Evolutionary conservation across 2,888 invertebrate genomes (phyloP).

Genomic region (Pterostichus niger): DNA sequence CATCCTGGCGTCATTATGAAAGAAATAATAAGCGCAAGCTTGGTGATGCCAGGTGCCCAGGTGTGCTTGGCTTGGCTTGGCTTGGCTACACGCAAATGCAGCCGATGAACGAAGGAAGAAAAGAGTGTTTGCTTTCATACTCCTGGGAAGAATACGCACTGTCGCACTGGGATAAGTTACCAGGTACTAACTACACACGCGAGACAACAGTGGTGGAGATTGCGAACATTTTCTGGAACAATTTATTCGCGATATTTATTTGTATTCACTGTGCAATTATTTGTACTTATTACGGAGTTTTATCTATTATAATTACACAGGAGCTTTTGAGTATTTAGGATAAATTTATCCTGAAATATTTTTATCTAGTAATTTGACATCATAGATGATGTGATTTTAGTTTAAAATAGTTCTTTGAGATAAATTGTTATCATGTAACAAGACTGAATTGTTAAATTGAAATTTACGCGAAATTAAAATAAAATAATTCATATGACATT

Average conservation of each 20-base stretch:
- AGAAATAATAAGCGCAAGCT: slow-evolving; percentile 18
- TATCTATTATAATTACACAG: no score
- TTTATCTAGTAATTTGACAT: no score
- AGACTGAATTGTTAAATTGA: no score
- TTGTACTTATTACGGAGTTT: not conserved
- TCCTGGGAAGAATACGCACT: slow-evolving; percentile 58
- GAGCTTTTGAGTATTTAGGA: no score
- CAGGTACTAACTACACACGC: slow-evolving; percentile 49
- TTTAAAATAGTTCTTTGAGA: no score
- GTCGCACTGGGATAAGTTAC: slow-evolving; percentile 6
- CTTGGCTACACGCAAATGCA: slow-evolving; percentile 23
- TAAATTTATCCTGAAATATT: no score
- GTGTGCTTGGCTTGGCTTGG: slow-evolving; percentile 40
- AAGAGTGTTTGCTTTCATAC: slow-evolving; percentile 60
- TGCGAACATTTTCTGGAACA: not conserved
- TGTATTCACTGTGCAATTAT: not conserved
- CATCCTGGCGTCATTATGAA: slow-evolving; percentile 53
- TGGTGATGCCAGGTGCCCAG: slow-evolving; percentile 58
- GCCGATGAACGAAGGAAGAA: slow-evolving; percentile 31
- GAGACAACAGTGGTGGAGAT: slow-evolving; percentile 50
- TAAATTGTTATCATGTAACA: no score
- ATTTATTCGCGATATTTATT: not conserved
- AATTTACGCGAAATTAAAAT: no score
- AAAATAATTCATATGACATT: no score
- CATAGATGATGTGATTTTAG: no score